Percentiles rank a stretch among this genome's conserved stretches.
Evolutionary conservation across 2,888 invertebrate genomes (phyloP).

Genomic region (Cosmia trapezina): DNA sequence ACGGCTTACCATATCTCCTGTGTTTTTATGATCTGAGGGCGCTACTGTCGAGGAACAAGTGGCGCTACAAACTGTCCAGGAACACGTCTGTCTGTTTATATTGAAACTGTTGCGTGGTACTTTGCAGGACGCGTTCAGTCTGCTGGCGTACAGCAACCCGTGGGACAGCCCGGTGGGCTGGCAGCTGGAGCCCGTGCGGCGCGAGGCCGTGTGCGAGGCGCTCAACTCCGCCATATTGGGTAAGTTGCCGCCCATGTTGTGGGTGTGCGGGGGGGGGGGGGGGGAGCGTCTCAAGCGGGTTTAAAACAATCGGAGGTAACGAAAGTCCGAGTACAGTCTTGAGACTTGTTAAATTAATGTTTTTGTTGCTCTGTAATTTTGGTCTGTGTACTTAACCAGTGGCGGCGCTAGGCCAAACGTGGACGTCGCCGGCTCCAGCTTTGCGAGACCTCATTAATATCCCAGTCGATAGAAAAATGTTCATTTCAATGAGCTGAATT

Average conservation of each 20-base stretch:
- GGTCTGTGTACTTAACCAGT: background rate
- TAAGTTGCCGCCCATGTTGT: conserved; percentile 73
- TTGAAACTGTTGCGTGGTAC: background rate
- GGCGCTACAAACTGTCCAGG: background rate
- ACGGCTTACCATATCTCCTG: no score
- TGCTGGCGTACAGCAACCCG: conserved; percentile 99
- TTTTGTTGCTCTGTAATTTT: background rate
- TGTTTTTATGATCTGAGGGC: background rate
- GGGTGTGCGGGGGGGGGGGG: no score
- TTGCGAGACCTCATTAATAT: no score
- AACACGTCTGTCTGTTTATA: background rate
- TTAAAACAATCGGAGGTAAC: background rate
- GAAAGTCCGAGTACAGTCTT: background rate
- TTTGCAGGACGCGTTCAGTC: conserved; percentile 98
- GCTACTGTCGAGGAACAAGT: background rate
- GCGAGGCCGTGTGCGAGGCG: conserved; percentile 98
- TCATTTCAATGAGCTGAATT: no score
- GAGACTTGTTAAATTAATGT: background rate
- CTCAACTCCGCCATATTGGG: conserved; percentile 99
- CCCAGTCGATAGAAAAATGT: no score
- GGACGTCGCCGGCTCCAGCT: no score
- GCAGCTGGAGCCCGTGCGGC: conserved; percentile 98
- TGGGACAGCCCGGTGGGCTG: conserved; percentile 99
- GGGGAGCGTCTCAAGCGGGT: no score
- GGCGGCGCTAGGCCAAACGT: no score